Conservation (phyloP, 1,140 invertebrate genomes). For the Elymnias hypermnestra region DNA sequence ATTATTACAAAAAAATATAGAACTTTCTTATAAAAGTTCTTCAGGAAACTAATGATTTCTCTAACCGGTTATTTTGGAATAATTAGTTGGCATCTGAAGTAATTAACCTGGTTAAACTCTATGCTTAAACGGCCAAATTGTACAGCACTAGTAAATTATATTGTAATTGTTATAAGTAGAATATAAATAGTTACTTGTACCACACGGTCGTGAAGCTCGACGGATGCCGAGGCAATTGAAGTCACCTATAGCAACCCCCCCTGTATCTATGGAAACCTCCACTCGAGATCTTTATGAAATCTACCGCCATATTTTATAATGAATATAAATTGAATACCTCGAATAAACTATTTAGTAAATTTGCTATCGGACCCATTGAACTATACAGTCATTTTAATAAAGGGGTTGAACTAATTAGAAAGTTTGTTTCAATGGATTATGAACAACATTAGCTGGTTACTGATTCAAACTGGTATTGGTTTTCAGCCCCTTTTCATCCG, state of each 20-base stretch:
- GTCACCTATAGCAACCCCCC: conserved; percentile 63
- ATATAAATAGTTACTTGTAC: conserved; percentile 31
- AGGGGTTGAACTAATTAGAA: conserved; percentile 30
- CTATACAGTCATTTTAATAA: conserved; percentile 25
- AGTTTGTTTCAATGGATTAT: conserved; percentile 33
- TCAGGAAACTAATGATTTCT: too few relatives aligned
- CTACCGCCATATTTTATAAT: conserved; percentile 51
- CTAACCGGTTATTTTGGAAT: too few relatives aligned
- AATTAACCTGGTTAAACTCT: too few relatives aligned
- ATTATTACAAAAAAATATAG: too few relatives aligned
- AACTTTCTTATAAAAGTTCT: too few relatives aligned
- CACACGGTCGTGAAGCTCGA: conserved; percentile 28
- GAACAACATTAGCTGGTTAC: conserved; percentile 17
- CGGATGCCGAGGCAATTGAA: conserved; percentile 49
- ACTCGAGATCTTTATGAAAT: conserved; percentile 54
- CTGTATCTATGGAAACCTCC: conserved; percentile 59
- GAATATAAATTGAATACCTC: conserved; percentile 54
- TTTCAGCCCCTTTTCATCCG: conserved; percentile 4
- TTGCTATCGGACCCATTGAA: conserved; percentile 37
- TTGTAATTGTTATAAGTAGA: too few relatives aligned
- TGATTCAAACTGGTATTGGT: conserved; percentile 9
- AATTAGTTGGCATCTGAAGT: too few relatives aligned
- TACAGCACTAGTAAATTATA: too few relatives aligned
- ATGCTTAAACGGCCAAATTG: too few relatives aligned
- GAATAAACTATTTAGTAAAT: conserved; percentile 50